These are phyloP conservation scores for Lysandra coridon DNA, from an alignment of 2,888 invertebrate genomes.

Conservation along the genomic window DNA sequence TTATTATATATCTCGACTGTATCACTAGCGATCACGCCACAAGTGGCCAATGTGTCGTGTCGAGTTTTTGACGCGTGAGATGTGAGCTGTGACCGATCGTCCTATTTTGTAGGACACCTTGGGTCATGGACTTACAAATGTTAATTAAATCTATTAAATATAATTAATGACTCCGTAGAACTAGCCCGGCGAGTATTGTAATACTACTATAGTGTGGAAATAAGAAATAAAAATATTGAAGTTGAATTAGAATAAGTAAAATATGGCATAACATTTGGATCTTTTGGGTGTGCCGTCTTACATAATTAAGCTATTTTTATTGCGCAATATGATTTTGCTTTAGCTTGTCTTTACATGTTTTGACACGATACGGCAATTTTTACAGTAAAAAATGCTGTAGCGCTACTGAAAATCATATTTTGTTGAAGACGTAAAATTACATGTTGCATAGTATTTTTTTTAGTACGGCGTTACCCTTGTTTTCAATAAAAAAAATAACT, in stretches of 20 bases:
- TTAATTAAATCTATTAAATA: conserved; percentile 22
- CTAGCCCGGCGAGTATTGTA: conserved; percentile 20
- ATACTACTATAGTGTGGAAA: conserved; percentile 20
- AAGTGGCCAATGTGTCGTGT: neutral
- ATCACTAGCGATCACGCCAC: neutral
- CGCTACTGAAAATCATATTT: too few relatives aligned
- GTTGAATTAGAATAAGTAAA: neutral
- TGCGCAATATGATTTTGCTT: neutral
- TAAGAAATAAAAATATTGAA: conserved; percentile 17
- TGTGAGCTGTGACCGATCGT: neutral
- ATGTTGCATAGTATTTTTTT: too few relatives aligned
- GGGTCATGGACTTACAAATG: conserved; percentile 20
- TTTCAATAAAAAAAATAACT: too few relatives aligned
- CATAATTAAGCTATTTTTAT: conserved; percentile 1
- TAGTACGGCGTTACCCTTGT: too few relatives aligned
- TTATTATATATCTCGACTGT: neutral
- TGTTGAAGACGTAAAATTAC: too few relatives aligned
- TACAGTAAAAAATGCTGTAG: too few relatives aligned
- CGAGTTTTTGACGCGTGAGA: conserved; percentile 5
- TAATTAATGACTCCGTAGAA: neutral
- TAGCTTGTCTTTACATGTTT: neutral
- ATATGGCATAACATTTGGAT: conserved; percentile 1
- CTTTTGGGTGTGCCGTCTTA: neutral
- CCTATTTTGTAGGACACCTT: conserved; percentile 28
- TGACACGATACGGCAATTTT: neutral